Percentiles rank a stretch among this genome's conserved stretches.
These are phyloP conservation scores for Lamellibrachia satsuma DNA, from an alignment of 2,888 invertebrate species.

Conservation along the genomic window DNA sequence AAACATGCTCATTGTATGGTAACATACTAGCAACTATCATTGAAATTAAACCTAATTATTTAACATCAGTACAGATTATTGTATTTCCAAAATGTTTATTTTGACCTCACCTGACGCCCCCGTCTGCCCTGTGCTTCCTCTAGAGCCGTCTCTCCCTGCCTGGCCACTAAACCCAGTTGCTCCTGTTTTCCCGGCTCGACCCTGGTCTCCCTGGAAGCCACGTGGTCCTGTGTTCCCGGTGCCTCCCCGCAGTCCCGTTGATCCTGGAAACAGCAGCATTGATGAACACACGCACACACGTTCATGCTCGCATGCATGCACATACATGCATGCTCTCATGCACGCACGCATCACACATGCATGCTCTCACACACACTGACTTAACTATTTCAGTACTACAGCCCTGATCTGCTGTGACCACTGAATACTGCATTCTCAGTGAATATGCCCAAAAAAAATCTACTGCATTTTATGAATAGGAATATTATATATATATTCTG, in stretches of 20 bases:
- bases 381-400: too few relatives aligned
- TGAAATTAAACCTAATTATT: slow-evolving; percentile 3
- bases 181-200: background rate
- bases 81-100: background rate
- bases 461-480: too few relatives aligned
- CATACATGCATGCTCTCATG: background rate
- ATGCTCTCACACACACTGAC: too few relatives aligned
- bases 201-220: background rate
- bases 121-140: background rate
- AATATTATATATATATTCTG: too few relatives aligned
- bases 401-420: too few relatives aligned
- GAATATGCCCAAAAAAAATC: too few relatives aligned
- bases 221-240: background rate
- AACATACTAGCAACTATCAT: background rate
- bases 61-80: background rate
- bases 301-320: background rate
- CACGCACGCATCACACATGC: too few relatives aligned
- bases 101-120: background rate
- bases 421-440: too few relatives aligned
- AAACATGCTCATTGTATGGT: background rate
- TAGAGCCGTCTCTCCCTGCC: background rate
- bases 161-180: background rate
- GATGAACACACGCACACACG: background rate
- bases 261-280: background rate
- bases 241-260: background rate